Base-by-base conservation (phyloP, 2,113 vertebrate genomes). In the Megaceryle maxima region DNA sequence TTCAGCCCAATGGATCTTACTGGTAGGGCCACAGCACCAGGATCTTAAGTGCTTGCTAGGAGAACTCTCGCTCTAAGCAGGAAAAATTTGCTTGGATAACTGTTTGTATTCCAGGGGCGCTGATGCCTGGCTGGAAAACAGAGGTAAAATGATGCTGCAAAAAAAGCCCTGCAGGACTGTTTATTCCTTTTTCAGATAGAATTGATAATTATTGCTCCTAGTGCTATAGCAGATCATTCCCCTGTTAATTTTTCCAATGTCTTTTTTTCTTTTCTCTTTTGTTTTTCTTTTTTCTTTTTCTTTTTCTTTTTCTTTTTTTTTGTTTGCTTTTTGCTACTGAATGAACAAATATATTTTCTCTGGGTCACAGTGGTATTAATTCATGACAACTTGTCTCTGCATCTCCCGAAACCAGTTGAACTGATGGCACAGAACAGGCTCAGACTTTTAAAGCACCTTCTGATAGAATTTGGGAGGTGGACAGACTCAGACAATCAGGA, bases 181-280 rank as follows among this genome's bases (percentile, higher is more conserved):
- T 94, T 96, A 88, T 94, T 81, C 60, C 68, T 53, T 86, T 90
- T 93, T 84, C 95, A 91, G 69, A 68, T 60, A 92, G 62, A 96
- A 95, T 37, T 82, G 83, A 68, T 91, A 94, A 96, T 93, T 88
- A 91, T 29, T 79, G 69, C 57, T 93, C 55, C 44, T 72, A 64
- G 60, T 86, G 57, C 69, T 93, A 11, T 16, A 84, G 29, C 48
- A 77, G 28, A 84, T 88, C 29, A 8, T 9, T 79, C 46, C 81
- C n/a, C 79, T 88, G 92, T 92, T 83, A 86, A 84, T 87, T 82
- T 1, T 0, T 43, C 56, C 50, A 67, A 51, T 74, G 28, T 28
- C 18, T 28, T 26, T 39, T 41, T 39, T 18, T 26, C 10, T 10
- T 41, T 29, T 62, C 39, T 39, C 24, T 24, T 22, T 21, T 20